Percentiles rank a stretch among this genome's conserved stretches.
Evolutionary conservation across 2,113 vertebrate genomes (phyloP).

Genomic region (Ibidorhyncha struthersii): DNA sequence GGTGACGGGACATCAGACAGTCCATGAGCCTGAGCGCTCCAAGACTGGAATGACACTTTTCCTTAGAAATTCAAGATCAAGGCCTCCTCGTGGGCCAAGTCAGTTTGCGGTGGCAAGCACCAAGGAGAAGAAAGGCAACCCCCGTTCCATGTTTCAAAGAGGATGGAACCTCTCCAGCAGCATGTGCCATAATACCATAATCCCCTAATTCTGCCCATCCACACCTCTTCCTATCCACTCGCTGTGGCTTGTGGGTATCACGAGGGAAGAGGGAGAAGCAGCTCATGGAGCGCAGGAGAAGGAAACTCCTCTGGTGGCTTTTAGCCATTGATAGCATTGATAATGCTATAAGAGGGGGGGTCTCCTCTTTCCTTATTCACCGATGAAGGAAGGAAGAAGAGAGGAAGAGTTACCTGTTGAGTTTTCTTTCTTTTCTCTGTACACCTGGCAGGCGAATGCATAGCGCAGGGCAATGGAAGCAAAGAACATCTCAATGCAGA

Average conservation of each 20-base stretch:
- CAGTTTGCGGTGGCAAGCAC: accelerated
- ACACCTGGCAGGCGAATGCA: slow-evolving; percentile 89
- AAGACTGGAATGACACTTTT: neutral
- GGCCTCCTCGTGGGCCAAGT: accelerated
- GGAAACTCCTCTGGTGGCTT: neutral
- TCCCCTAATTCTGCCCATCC: neutral
- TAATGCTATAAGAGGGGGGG: neutral
- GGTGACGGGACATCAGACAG: neutral
- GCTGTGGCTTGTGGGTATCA: neutral
- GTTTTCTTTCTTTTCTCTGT: slow-evolving; percentile 86
- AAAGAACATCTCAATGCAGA: slow-evolving; percentile 94
- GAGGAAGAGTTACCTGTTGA: slow-evolving; percentile 78
- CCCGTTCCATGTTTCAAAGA: neutral
- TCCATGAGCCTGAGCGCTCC: neutral
- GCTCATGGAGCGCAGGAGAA: neutral
- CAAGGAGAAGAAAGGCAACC: neutral
- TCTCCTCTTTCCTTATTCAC: neutral
- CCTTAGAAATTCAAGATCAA: neutral
- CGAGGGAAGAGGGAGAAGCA: neutral
- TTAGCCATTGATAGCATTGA: neutral
- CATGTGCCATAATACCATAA: neutral
- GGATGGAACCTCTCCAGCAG: neutral
- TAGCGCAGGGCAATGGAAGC: slow-evolving; percentile 89
- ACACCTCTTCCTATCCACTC: neutral
- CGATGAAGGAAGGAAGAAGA: neutral